Percentiles rank a stretch among this genome's conserved stretches.
These are phyloP conservation scores for Etheostoma cragini DNA, from an alignment of 2,113 vertebrate genomes.

Conservation along the genomic window DNA sequence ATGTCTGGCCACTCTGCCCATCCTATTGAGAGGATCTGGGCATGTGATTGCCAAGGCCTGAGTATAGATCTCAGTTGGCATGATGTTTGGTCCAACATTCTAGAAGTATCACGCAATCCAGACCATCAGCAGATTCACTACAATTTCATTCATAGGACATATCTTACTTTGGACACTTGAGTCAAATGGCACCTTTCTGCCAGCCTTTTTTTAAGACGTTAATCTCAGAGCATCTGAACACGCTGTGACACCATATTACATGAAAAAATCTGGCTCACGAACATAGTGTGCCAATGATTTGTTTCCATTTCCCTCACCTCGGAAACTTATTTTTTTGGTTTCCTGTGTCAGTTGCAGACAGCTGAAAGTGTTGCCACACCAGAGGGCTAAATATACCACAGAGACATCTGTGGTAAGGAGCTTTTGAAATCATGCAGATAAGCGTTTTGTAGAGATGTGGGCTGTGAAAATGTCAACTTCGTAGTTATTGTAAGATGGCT, in stretches of 20 bases:
- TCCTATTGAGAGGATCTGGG: too few relatives aligned
- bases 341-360: constrained; percentile 34
- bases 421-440: constrained; percentile 64
- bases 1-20: too few relatives aligned
- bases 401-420: constrained; percentile 53
- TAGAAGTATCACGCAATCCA: too few relatives aligned
- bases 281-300: constrained; percentile 20
- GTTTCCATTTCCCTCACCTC: constrained; percentile 50
- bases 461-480: constrained; percentile 46
- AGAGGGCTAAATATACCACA: constrained; percentile 67
- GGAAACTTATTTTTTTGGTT: constrained; percentile 52
- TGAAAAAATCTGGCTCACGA: constrained; percentile 27
- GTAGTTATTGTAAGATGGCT: constrained; percentile 25
- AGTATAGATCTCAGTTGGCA: too few relatives aligned
- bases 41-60: too few relatives aligned
- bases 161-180: too few relatives aligned
- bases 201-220: not conserved
- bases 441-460: constrained; percentile 46
- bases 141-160: too few relatives aligned
- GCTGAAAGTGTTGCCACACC: constrained; percentile 53
- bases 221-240: not conserved
- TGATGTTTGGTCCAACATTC: too few relatives aligned
- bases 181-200: too few relatives aligned
- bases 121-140: too few relatives aligned
- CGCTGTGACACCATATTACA: not conserved